These are phyloP conservation scores for Tragelaphus scriptus DNA, from an alignment of 2,113 vertebrate species.

Conservation along the genomic window DNA sequence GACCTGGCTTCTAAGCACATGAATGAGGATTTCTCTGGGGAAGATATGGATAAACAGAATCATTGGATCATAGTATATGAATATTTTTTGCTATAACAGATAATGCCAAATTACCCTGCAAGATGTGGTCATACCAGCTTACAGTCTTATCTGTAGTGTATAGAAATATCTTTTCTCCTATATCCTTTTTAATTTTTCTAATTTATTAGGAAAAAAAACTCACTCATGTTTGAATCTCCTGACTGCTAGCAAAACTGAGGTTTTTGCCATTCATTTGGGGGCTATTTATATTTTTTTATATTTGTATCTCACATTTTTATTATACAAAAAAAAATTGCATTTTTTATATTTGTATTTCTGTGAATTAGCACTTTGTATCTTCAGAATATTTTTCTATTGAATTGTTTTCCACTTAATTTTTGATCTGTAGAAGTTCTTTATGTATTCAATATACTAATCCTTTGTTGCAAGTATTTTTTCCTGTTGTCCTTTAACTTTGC, in stretches of 20 bases:
- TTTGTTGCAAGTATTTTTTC: neutral
- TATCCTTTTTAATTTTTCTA: neutral
- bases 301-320: neutral
- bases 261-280: neutral
- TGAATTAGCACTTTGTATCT: neutral
- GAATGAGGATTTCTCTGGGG: neutral
- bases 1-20: neutral
- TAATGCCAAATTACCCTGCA: neutral
- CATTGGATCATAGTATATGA: neutral
- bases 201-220: neutral
- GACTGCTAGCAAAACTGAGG: neutral
- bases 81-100: neutral
- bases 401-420: neutral
- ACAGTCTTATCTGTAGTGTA: neutral
- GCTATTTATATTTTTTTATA: neutral
- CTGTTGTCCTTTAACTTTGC: neutral
- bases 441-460: constrained; percentile 53
- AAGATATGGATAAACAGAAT: neutral
- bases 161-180: neutral
- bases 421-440: constrained; percentile 37
- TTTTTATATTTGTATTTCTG: neutral
- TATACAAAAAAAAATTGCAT: neutral
- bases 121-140: neutral
- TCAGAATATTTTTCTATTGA: neutral
- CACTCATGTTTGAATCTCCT: neutral